Percentiles rank a stretch among this genome's conserved stretches.
These are phyloP conservation scores for Malurus cyaneus DNA, from an alignment of 2,113 vertebrate genomes.

Conservation along the genomic window DNA sequence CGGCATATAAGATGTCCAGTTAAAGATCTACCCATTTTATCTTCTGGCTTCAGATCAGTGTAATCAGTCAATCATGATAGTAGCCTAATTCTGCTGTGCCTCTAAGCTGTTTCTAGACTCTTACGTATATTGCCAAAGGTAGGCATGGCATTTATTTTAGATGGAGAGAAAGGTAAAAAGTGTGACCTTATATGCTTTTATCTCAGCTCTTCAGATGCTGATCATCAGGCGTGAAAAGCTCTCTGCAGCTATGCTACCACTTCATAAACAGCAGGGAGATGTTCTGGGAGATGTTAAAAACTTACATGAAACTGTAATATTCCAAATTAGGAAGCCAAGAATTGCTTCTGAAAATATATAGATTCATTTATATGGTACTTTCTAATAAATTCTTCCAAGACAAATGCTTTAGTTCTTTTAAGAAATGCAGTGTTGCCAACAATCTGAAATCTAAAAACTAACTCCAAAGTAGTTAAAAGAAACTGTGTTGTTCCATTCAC, in stretches of 20 bases:
- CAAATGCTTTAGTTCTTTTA: neutral
- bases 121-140: neutral
- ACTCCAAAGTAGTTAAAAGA: neutral
- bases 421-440: neutral
- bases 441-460: neutral
- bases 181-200: constrained; percentile 29
- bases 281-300: neutral
- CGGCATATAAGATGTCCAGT: neutral
- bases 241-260: neutral
- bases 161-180: neutral
- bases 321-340: neutral
- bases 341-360: neutral
- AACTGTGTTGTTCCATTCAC: neutral
- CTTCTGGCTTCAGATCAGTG: neutral
- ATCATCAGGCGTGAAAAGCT: neutral
- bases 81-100: neutral
- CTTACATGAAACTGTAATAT: neutral
- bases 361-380: neutral
- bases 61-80: neutral
- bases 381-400: neutral
- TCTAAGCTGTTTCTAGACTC: neutral
- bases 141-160: neutral
- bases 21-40: neutral
- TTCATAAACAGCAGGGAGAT: neutral
- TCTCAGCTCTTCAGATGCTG: neutral